Conservation (phyloP, 2,888 invertebrate genomes). For the Acanthoscelides obtectus region DNA sequence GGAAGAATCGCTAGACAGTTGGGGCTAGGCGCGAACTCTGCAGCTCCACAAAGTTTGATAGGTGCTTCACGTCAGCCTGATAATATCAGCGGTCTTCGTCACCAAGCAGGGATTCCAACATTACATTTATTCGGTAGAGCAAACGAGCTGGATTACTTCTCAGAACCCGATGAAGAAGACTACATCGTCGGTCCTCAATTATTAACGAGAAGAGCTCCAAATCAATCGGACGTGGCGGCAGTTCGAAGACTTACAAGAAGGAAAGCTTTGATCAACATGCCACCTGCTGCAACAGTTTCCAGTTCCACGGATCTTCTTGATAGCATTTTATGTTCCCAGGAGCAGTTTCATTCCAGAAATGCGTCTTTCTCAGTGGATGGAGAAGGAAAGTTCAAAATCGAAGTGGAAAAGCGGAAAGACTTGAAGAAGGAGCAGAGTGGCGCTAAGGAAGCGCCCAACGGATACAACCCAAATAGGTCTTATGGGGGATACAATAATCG, state of each 20-base stretch:
- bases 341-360: slow-evolving; percentile 63
- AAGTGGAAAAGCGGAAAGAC: slow-evolving; percentile 24
- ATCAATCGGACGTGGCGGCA: slow-evolving; percentile 43
- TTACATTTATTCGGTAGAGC: slow-evolving; percentile 63
- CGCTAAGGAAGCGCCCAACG: slow-evolving; percentile 15
- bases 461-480: slow-evolving; percentile 14
- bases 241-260: slow-evolving; percentile 42
- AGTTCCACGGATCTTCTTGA: slow-evolving; percentile 60
- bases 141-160: slow-evolving; percentile 68
- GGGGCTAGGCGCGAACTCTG: slow-evolving; percentile 47
- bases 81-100: slow-evolving; percentile 27
- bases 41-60: slow-evolving; percentile 30
- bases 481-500: slow-evolving; percentile 9
- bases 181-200: slow-evolving; percentile 21
- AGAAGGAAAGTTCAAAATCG: slow-evolving; percentile 60
- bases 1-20: slow-evolving; percentile 51
- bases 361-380: slow-evolving; percentile 55
- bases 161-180: slow-evolving; percentile 31
- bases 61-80: slow-evolving; percentile 33
- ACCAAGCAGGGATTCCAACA: slow-evolving; percentile 51
- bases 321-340: slow-evolving; percentile 66
- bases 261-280: slow-evolving; percentile 43
- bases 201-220: slow-evolving; percentile 43
- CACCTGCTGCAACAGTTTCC: slow-evolving; percentile 38
- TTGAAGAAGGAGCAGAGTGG: slow-evolving; percentile 14